Base-by-base conservation (phyloP, 2,888 invertebrate species). In the Dexiosoma caninum region DNA sequence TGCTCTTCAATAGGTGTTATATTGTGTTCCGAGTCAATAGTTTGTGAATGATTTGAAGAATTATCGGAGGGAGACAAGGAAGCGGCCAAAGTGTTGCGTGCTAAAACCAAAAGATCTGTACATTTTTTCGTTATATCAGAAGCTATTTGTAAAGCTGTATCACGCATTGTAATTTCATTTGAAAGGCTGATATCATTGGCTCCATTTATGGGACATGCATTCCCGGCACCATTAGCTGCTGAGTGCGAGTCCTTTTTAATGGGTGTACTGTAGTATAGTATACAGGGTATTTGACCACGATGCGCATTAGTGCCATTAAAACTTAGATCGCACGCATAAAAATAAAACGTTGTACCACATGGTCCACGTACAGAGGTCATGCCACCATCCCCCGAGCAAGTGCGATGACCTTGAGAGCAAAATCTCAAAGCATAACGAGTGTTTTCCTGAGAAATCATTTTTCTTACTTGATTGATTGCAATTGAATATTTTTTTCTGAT, bases 261-360 rank as follows among this genome's bases (percentile, higher is more conserved):
- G 0, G 90, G 90, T 12, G 90, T 88, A 70, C 90, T 90, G 51
- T 89, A 90, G 88, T 98, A 99, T 14, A 98, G 92, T 57, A 99
- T 93, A 86, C 95, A 95, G 0, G 99, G 98, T 86, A 99, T 94
- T 91, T 99, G 99, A 9, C 99, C 99, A 67, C 98, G 92, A 0
- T 96, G 95, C 82, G 97, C 94, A 7, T 97, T 98, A 0, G 98
- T 98, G n/a, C 98, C 98, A 89, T 98, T 98, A 88, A 96, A 96
- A 89, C 98, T 98, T 51, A 98, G 92, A 10, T 97, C 96, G 89
- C 97, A 98, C 1, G 97, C 95, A 30, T 95, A 94, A 89, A 97
- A 98, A 55, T 95, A 94, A 90, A 98, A 98, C 1, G 94, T 94
- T 6, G 96, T 96, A 53, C 97, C 97, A 90, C 98, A 98, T 0